Evolutionary conservation across 2,113 vertebrate genomes (phyloP).

Genomic region (Nestor notabilis): DNA sequence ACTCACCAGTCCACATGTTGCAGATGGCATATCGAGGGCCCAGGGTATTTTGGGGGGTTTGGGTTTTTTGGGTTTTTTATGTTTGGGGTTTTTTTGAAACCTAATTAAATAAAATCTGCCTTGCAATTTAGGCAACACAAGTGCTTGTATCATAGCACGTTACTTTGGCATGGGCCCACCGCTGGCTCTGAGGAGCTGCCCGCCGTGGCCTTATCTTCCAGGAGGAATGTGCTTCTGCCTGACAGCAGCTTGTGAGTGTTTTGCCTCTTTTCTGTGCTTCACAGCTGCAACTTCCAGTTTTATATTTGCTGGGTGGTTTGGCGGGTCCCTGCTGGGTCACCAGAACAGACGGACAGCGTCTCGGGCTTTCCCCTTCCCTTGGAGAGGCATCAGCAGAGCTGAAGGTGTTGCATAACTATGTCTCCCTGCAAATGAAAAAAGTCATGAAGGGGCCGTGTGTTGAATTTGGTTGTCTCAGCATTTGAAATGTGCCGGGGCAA

Average conservation of each 20-base stretch:
- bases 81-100: background rate
- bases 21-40: fast-evolving
- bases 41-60: background rate
- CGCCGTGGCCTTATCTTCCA: fast-evolving
- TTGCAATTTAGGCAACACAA: background rate
- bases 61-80: too few relatives aligned
- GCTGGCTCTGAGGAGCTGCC: background rate
- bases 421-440: background rate
- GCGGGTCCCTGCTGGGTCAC: background rate
- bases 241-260: fast-evolving
- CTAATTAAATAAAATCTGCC: background rate
- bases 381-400: background rate
- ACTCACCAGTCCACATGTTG: fast-evolving
- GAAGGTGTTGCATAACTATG: background rate
- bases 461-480: background rate
- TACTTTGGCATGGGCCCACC: fast-evolving
- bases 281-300: constrained; percentile 17
- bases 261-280: background rate
- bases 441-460: fast-evolving
- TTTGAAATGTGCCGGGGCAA: background rate
- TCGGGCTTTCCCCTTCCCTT: background rate
- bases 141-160: fast-evolving
- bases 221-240: background rate
- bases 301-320: background rate
- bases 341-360: background rate